Evolutionary conservation across 2,888 invertebrate genomes (phyloP).

Genomic region (Drosophila rubida): DNA sequence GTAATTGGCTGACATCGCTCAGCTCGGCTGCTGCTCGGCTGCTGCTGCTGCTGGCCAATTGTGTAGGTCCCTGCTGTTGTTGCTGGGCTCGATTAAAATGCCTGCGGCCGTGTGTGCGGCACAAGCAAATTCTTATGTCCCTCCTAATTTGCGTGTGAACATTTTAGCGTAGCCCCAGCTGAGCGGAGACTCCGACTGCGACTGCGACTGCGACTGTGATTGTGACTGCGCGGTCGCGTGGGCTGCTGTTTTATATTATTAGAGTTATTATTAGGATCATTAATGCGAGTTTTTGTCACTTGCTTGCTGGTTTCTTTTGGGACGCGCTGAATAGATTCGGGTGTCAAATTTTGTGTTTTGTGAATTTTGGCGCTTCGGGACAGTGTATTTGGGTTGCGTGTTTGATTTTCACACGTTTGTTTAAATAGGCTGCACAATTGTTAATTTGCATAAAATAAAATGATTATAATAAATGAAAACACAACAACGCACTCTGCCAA

Average conservation of each 20-base stretch:
- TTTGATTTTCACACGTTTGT: slow-evolving; percentile 74
- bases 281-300: slow-evolving; percentile 74
- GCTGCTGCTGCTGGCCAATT: slow-evolving; percentile 20
- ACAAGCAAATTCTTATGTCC: slow-evolving; percentile 75
- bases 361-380: slow-evolving; percentile 53
- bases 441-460: slow-evolving; percentile 55
- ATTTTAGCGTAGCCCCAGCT: slow-evolving; percentile 40
- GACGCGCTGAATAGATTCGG: slow-evolving; percentile 55
- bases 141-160: slow-evolving; percentile 82
- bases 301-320: slow-evolving; percentile 57
- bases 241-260: slow-evolving; percentile 78
- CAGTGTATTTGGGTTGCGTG: slow-evolving; percentile 50
- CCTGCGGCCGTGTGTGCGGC: slow-evolving; percentile 49
- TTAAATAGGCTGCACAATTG: slow-evolving; percentile 72
- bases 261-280: slow-evolving; percentile 80
- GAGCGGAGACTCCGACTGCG: background rate
- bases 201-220: slow-evolving; percentile 8
- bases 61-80: slow-evolving; percentile 25
- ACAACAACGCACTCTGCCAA: slow-evolving; percentile 9
- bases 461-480: slow-evolving; percentile 14
- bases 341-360: slow-evolving; percentile 69
- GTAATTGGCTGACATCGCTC: slow-evolving; percentile 69
- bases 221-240: slow-evolving; percentile 48
- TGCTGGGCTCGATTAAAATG: slow-evolving; percentile 64
- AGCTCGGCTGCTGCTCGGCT: slow-evolving; percentile 1